Evolutionary conservation across 2,797 vertebrate species (phyloP).

Genomic region (Gymnothorax reevesii): DNA sequence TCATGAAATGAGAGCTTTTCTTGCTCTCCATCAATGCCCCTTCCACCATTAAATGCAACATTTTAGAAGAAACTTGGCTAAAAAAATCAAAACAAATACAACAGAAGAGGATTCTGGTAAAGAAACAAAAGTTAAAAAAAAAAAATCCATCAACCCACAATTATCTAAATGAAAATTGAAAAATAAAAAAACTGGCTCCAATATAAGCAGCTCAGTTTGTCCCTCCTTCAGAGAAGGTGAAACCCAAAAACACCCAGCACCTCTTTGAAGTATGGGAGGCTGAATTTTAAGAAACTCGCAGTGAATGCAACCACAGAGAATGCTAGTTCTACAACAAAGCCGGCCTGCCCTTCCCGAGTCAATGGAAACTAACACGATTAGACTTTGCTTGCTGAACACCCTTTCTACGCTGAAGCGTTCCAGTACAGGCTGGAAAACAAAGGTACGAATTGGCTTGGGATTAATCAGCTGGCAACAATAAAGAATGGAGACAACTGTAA

Average conservation of each 20-base stretch:
- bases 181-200: not conserved
- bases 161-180: not conserved
- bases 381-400: slow-evolving; percentile 42
- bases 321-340: not conserved
- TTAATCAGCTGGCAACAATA: slow-evolving; percentile 45
- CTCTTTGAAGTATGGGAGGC: not conserved
- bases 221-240: not conserved
- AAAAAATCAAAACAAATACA: not conserved
- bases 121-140: not conserved
- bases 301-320: not conserved
- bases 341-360: not conserved
- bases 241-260: not conserved
- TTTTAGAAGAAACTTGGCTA: not conserved
- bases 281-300: not conserved
- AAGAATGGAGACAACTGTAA: slow-evolving; percentile 38
- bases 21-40: not conserved
- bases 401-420: slow-evolving; percentile 42
- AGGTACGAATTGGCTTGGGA: slow-evolving; percentile 36
- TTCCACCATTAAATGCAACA: not conserved
- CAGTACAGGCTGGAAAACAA: slow-evolving; percentile 52
- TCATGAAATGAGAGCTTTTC: slow-evolving; percentile 19
- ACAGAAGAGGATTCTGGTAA: not conserved
- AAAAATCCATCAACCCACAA: not conserved
- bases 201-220: not conserved
- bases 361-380: slow-evolving; percentile 1